Base-by-base conservation (phyloP, 1,140 invertebrate species). In the Bradysia coprophila region DNA sequence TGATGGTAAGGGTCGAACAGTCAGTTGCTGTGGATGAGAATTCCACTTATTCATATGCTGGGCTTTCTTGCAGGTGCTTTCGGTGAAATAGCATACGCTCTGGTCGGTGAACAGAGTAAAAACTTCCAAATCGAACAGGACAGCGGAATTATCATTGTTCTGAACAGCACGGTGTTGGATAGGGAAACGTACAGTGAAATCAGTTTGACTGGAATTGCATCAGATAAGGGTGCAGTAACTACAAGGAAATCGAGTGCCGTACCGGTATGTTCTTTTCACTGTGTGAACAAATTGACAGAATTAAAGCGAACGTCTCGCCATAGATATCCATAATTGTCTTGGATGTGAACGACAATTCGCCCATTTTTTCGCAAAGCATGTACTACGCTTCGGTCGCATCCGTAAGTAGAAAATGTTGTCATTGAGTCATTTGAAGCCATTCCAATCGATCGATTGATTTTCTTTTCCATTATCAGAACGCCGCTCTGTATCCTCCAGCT, bases 261-360 rank as follows among this genome's bases (percentile, higher is more conserved):
- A 10, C 78, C 81, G 4, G 81, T 80, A 58, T 6, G n/a, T 31
- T 19, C 13, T 15, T 11, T 34, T 11, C 11, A 4, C 11, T 34
- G n/a, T n/a, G n/a, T n/a, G n/a, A n/a, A n/a, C n/a, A n/a, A n/a
- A n/a, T n/a, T n/a, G n/a, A n/a, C n/a, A n/a, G n/a, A n/a, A n/a
- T n/a, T n/a, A n/a, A n/a, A n/a, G n/a, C n/a, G n/a, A n/a, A n/a
- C n/a, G n/a, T n/a, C n/a, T n/a, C n/a, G n/a, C n/a, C n/a, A n/a
- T n/a, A 78, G 65, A 67, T 89, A 22, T 68, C 78, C 51, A 75
- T 92, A n/a, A 77, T 75, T 54, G 67, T 92, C 1, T 52, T 71
- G 16, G 86, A 92, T 57, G 72, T 83, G 2, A 90, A 91, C 59
- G 87, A 92, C 54, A 86, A 89, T 57, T 52, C 74, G 3, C 88